A percentile compares a stretch with the other conserved stretches of the same genome.
Evolutionary conservation across 2,797 vertebrate species (phyloP).

Genomic region (Acrossocheilus fasciatus): DNA sequence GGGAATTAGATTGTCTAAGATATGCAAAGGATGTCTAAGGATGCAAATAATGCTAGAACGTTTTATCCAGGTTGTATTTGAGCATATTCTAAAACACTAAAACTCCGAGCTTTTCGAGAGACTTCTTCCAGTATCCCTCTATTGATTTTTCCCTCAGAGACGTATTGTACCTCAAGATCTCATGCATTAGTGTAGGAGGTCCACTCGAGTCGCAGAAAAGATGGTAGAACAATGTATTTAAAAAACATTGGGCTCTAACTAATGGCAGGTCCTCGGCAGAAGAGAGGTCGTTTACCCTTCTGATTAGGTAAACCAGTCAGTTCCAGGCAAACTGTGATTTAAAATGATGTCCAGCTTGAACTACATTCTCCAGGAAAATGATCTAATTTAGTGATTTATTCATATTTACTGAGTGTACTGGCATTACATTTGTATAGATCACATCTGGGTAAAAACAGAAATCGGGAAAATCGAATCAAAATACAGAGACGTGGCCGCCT

Average conservation of each 20-base stretch:
- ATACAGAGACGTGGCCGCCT: slow-evolving; percentile 77
- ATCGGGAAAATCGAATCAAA: slow-evolving; percentile 85
- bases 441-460: slow-evolving; percentile 71
- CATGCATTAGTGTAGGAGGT: slow-evolving; percentile 70
- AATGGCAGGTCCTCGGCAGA: slow-evolving; percentile 77
- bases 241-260: slow-evolving; percentile 75
- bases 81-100: slow-evolving; percentile 46
- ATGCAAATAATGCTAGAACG: slow-evolving; percentile 13
- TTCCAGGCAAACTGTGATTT: slow-evolving; percentile 81
- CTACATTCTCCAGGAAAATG: slow-evolving; percentile 82
- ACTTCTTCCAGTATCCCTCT: slow-evolving; percentile 53
- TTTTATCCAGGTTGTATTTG: slow-evolving; percentile 29
- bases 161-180: slow-evolving; percentile 66
- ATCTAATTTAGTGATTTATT: slow-evolving; percentile 91
- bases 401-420: slow-evolving; percentile 92
- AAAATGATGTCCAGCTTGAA: slow-evolving; percentile 86
- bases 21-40: too few relatives aligned
- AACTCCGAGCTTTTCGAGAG: slow-evolving; percentile 40
- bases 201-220: slow-evolving; percentile 66
- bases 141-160: slow-evolving; percentile 68
- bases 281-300: slow-evolving; percentile 81
- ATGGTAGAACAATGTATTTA: slow-evolving; percentile 79
- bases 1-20: neutral
- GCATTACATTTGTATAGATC: slow-evolving; percentile 95
- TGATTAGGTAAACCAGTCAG: slow-evolving; percentile 76